Evolutionary conservation across 2,888 invertebrate species (phyloP).

Genomic region (Drosophila seclusa): DNA sequence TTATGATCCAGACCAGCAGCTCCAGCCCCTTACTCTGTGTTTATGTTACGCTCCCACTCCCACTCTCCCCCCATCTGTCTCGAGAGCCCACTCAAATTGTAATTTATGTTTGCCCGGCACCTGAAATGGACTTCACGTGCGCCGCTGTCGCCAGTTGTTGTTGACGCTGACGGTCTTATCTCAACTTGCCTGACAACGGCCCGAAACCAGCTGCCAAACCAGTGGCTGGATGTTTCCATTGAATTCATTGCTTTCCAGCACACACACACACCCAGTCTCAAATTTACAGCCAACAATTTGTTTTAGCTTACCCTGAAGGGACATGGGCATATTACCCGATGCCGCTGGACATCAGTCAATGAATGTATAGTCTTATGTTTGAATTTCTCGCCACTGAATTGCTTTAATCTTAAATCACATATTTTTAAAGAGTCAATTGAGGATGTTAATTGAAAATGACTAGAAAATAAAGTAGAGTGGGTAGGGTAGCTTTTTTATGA

Average conservation of each 20-base stretch:
- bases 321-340: constrained; percentile 2
- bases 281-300: constrained; percentile 71
- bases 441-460: neutral
- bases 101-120: constrained; percentile 71
- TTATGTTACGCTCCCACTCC: neutral
- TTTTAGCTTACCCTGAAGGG: constrained; percentile 19
- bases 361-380: neutral
- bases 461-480: neutral
- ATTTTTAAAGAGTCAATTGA: neutral
- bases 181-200: constrained; percentile 42
- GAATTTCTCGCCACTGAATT: neutral
- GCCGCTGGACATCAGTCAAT: neutral
- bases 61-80: constrained; percentile 4
- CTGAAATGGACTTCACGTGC: constrained; percentile 74
- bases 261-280: neutral
- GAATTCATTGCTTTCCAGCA: constrained; percentile 34
- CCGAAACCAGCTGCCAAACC: constrained; percentile 65
- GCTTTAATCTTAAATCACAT: neutral
- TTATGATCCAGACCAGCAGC: constrained; percentile 34
- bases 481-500: neutral
- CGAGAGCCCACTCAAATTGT: constrained; percentile 67
- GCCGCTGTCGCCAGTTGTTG: constrained; percentile 19
- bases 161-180: constrained; percentile 37
- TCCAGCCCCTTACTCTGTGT: neutral
- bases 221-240: constrained; percentile 55